Base-by-base conservation (phyloP, 2,888 invertebrate genomes). In the Caradrina kadenii region DNA sequence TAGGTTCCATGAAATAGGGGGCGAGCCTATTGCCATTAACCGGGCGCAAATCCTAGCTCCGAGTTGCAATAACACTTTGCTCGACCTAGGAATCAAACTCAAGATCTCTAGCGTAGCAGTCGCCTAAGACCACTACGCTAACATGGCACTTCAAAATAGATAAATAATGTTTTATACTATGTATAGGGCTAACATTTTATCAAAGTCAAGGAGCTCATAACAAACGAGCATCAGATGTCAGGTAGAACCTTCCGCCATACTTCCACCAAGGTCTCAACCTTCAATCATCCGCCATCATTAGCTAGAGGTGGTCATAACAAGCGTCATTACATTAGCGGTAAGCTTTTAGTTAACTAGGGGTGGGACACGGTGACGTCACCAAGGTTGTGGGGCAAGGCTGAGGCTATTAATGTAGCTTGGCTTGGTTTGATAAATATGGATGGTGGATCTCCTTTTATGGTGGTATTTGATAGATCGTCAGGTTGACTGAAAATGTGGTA, bases 261-360 rank as follows among this genome's bases (percentile, higher is more conserved):
- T 64, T 62, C 62, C 53, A 15, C 52, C 73, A 79, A 79, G 79
- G 79, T 56, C 48, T 10, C 50, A 53, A 50, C 81, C 81, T 79
- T 79, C 81, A 64, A 77, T 71, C 79, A 76, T 79, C 60, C 11
- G 17, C 65, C 61, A 52, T 80, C 78, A 73, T 79, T 81, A 79
- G 80, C 73, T 53, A 48, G 59, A 65, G 78, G 66, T 67, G 71
- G 59, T 66, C 69, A 67, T 81, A 81, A 74, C 71, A 68, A 68
- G 74, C 59, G 63, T 63, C 66, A 62, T 82, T 78, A 73, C 78
- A 78, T 81, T 78, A 83, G 76, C 17, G 15, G 64, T 66, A 68
- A 69, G 85, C 84, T 85, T 85, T 85, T 82, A 85, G 81, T 78
- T 83, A 83, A 83, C 79, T 75, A 84, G 72, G 85, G 82, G 81